Conservation (phyloP, 2,888 invertebrate genomes). For the Stenoptilia bipunctidactyla region DNA sequence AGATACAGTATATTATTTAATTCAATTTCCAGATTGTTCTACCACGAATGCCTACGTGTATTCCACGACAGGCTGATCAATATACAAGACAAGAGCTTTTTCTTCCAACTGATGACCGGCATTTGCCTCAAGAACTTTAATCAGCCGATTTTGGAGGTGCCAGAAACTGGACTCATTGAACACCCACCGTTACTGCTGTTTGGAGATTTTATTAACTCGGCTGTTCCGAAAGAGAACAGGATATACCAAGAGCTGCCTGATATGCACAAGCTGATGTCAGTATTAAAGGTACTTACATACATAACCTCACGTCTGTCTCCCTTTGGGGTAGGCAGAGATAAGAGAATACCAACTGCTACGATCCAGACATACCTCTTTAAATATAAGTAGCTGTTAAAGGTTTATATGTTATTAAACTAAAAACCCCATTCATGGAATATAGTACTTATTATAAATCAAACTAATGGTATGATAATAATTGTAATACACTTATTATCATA, state of each 20-base stretch:
- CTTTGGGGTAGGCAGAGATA: too few species aligned
- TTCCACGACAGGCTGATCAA: slow-evolving; percentile 93
- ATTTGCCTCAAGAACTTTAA: slow-evolving; percentile 76
- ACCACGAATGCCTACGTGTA: slow-evolving; percentile 91
- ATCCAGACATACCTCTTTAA: too few species aligned
- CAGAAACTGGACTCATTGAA: slow-evolving; percentile 71
- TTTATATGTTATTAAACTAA: too few species aligned
- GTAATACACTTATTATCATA: too few species aligned
- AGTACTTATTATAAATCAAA: too few species aligned
- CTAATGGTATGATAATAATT: too few species aligned
- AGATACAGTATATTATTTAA: too few species aligned
- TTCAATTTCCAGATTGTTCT: slow-evolving; percentile 82
- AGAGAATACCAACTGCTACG: too few species aligned
- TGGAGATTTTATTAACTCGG: slow-evolving; percentile 87
- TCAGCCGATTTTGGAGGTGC: slow-evolving; percentile 70
- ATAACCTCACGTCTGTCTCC: too few species aligned
- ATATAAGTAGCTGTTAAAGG: too few species aligned
- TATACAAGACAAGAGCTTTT: slow-evolving; percentile 83
- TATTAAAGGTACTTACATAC: slow-evolving; percentile 77
- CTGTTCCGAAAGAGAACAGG: slow-evolving; percentile 78
- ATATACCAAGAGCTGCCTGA: slow-evolving; percentile 88
- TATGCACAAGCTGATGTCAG: slow-evolving; percentile 75
- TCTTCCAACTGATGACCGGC: slow-evolving; percentile 78
- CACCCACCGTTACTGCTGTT: slow-evolving; percentile 79
- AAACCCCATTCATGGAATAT: too few species aligned